Conservation (phyloP, 2,797 vertebrate species). For the Danio aesculapii region DNA sequence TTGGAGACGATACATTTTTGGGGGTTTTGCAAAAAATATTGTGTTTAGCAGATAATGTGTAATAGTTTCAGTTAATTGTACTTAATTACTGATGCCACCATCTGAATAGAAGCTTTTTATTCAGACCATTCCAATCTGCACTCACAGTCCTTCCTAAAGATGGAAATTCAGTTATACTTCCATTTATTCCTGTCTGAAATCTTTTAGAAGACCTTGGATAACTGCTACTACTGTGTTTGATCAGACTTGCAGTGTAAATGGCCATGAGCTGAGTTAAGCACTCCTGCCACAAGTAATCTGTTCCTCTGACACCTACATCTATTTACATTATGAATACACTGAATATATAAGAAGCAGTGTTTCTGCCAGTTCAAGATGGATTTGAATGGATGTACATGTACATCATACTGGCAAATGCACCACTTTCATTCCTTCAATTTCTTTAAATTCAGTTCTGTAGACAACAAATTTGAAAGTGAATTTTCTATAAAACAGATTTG, state of each 20-base stretch:
- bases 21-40: not conserved
- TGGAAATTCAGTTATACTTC: not conserved
- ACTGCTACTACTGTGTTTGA: constrained; percentile 10
- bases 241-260: not conserved
- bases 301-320: constrained; percentile 22
- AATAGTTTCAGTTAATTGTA: too few species aligned
- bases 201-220: not conserved
- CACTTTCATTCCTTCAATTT: not conserved
- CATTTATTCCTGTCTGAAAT: not conserved
- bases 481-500: too few species aligned
- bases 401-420: not conserved
- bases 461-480: too few species aligned
- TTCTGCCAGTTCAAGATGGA: not conserved
- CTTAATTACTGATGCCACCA: not conserved
- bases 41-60: not conserved
- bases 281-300: constrained; percentile 24
- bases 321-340: constrained; percentile 26
- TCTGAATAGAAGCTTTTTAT: not conserved
- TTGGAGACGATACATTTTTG: not conserved
- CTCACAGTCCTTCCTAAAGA: not conserved
- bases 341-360: constrained; percentile 9
- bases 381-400: not conserved
- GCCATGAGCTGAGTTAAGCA: constrained; percentile 21
- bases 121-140: not conserved
- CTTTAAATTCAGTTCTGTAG: not conserved